phyloP scores from a whole-genome alignment of 92 coral and sea anemone genomes.

The Zoanthus sociatus region DNA sequence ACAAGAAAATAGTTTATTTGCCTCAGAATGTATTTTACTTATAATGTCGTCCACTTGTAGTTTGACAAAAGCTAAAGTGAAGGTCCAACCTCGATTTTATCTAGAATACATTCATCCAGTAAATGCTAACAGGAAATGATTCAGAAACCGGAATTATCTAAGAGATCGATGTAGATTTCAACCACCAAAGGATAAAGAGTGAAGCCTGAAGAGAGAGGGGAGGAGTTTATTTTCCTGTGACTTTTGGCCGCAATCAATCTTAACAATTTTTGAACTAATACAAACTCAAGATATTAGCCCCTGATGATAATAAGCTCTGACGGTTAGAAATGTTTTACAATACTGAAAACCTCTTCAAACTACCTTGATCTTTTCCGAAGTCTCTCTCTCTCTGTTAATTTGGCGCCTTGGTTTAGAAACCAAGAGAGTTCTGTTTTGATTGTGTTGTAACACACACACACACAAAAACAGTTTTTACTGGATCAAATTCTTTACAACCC shows the following conservation, averaged over 20 bases:
- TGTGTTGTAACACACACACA: background rate
- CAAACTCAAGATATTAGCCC: conserved; percentile 33
- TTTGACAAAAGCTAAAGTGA: background rate
- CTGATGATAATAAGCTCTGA: conserved; percentile 11
- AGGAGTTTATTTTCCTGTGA: conserved; percentile 27
- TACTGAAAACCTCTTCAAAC: conserved; percentile 8
- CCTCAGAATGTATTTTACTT: background rate
- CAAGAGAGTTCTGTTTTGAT: background rate
- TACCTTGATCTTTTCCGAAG: conserved; percentile 24
- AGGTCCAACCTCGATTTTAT: background rate
- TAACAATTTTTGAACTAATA: conserved; percentile 32
- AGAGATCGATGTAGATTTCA: conserved; percentile 31
- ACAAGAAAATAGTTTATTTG: background rate
- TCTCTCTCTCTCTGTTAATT: background rate
- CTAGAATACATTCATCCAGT: background rate
- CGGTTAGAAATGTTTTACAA: conserved; percentile 12
- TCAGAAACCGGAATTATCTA: conserved; percentile 33
- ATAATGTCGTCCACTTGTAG: background rate
- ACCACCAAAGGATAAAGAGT: conserved; percentile 13
- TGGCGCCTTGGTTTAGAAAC: background rate
- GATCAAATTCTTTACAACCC: background rate
- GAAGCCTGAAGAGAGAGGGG: conserved; percentile 5
- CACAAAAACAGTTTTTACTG: background rate
- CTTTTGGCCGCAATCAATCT: conserved; percentile 31
- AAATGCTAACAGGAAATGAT: background rate